Percentiles rank a stretch among this genome's conserved stretches.
Conservation (phyloP, 2,888 invertebrate species). For the Rotaria magnacalcarata region DNA sequence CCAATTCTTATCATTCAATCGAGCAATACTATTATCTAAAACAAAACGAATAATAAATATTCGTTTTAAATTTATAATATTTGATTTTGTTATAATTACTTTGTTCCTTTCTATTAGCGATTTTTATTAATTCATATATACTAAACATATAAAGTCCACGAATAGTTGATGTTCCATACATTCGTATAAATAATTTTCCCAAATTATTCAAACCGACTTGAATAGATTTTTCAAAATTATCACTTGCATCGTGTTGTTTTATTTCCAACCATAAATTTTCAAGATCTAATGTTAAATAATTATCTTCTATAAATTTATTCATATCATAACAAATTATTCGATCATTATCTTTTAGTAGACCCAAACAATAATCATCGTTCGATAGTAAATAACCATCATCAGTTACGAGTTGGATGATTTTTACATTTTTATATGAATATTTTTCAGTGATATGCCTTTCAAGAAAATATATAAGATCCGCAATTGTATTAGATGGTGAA, state of each 20-base stretch:
- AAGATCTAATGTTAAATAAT: neutral
- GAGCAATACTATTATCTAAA: neutral
- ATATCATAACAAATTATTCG: neutral
- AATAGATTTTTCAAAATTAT: neutral
- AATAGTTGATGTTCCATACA: neutral
- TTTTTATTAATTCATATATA: neutral
- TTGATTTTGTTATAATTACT: neutral
- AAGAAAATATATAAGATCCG: neutral
- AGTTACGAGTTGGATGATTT: neutral
- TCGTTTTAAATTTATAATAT: too few species aligned
- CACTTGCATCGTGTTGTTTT: neutral
- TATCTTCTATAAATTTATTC: neutral
- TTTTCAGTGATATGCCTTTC: neutral
- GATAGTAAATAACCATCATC: slow-evolving; percentile 19
- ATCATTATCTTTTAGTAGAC: neutral
- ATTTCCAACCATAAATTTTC: neutral
- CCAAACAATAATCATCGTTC: neutral
- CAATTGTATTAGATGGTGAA: neutral
- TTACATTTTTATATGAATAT: neutral
- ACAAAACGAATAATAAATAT: too few species aligned
- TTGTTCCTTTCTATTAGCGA: neutral
- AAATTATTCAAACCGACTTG: slow-evolving; percentile 4
- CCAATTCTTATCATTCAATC: neutral
- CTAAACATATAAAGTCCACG: neutral
- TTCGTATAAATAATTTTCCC: neutral